phyloP scores from a whole-genome alignment of 2,113 vertebrate species.

The Recurvirostra avosetta region DNA sequence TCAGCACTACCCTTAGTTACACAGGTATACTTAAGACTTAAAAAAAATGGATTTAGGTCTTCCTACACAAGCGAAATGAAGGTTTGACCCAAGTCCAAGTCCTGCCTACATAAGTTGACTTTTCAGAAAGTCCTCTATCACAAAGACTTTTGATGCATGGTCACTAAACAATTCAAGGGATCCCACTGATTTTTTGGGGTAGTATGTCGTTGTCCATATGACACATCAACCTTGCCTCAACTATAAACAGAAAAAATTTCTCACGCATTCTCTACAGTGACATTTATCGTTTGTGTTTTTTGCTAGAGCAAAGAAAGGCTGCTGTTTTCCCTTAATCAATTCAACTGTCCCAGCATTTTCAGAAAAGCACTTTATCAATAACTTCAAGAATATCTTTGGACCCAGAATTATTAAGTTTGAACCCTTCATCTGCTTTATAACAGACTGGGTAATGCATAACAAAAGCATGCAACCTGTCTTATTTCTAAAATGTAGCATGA shows the following conservation, averaged over 20 bases:
- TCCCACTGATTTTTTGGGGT: not conserved
- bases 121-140: not conserved
- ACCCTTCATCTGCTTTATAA: not conserved
- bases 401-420: not conserved
- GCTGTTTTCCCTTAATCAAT: not conserved
- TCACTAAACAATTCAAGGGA: not conserved
- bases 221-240: not conserved
- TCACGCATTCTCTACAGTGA: not conserved
- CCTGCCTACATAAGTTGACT: not conserved
- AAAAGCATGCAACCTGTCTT: not conserved
- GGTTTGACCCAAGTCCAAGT: not conserved
- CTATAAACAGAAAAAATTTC: not conserved
- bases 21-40: not conserved
- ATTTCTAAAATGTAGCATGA: not conserved
- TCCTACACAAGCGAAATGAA: not conserved
- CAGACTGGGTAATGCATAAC: accelerated
- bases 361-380: not conserved
- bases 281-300: not conserved
- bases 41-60: not conserved
- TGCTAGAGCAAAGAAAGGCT: not conserved
- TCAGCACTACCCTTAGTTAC: not conserved
- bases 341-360: not conserved
- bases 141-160: not conserved
- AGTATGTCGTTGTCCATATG: accelerated
- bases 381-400: not conserved